Evolutionary conservation across 2,113 vertebrate species (phyloP).

Genomic region (Pseudolaguvia tuberculata): DNA sequence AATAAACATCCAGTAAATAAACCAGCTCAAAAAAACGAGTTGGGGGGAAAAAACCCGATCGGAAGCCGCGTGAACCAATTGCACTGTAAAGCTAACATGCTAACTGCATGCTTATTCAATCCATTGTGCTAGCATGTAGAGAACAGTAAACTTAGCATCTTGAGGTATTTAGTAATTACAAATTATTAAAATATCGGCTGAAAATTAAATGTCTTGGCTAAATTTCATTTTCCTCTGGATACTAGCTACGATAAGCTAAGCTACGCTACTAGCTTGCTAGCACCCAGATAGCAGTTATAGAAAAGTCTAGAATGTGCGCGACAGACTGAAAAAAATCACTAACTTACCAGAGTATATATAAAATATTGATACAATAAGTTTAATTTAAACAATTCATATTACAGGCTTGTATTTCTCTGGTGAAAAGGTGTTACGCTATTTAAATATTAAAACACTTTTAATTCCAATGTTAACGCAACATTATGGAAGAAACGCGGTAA

Average conservation of each 20-base stretch:
- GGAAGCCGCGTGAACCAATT: neutral
- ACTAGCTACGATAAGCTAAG: neutral
- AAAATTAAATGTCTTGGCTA: neutral
- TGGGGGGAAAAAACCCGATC: neutral
- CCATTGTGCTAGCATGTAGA: neutral
- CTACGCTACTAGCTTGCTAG: neutral
- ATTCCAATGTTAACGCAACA: neutral
- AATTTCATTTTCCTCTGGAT: neutral
- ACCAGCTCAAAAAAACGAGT: neutral
- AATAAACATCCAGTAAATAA: neutral
- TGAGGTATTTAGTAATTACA: neutral
- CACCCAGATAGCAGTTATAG: neutral
- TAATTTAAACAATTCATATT: too few species aligned
- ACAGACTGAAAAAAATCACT: neutral
- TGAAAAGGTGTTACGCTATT: too few species aligned
- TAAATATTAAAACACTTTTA: neutral
- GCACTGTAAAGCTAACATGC: neutral
- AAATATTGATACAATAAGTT: too few species aligned
- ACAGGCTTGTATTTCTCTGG: too few species aligned
- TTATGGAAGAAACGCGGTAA: neutral
- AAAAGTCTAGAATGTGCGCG: slow-evolving; percentile 20
- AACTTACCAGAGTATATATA: neutral
- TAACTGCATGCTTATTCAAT: neutral
- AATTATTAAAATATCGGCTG: neutral
- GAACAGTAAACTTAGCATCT: too few species aligned